Base-by-base conservation (phyloP, 2,888 invertebrate species). In the Phengaris arion region DNA sequence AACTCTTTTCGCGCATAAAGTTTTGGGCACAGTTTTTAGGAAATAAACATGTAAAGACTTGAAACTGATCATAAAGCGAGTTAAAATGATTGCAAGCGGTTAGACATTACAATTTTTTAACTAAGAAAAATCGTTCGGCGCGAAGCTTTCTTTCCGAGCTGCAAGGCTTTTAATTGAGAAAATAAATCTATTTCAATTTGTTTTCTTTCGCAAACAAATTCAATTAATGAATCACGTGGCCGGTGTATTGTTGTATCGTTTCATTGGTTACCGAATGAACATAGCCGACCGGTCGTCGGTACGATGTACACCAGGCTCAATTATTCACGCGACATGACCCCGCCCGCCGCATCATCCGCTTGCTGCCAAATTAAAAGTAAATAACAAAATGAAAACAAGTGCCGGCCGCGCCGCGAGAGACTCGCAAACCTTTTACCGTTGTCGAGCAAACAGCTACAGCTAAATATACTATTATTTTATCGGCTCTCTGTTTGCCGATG, bases 301-400 rank as follows among this genome's bases (percentile, higher is more conserved):
- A 6, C 22, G 10, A 22, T 22, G 22, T 9, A 83, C 80, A 79
- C 79, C 79, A 78, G 86, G 86, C 85, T 93, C 87, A 92, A 93
- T 93, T 90, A 93, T 93, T 92, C 92, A 93, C 88, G 88, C 87
- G 87, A 86, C 87, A 87, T 87, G 87, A 85, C 87, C 86, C 87
- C 85, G 81, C 84, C 84, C 84, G 86, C 87, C 86, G 87, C 89
- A 91, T 90, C 92, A 91, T 90, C 90, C 91, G 92, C 93, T 90
- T 89, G 92, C 92, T 90, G 91, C 92, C 92, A 93, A 93, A 93
- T 93, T 93, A 93, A 93, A 93, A 93, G 93, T 93, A 93, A 93
- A 93, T 93, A 93, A 92, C 93, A 87, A 90, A 93, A 93, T 93
- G 92, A 93, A 93, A 92, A 92, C 92, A 92, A 89, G 87, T 89